Evolutionary conservation across 2,888 invertebrate species (phyloP), one percentile per base, ranked within the genome.

Genomic region (Tetropium fuscum): DNA sequence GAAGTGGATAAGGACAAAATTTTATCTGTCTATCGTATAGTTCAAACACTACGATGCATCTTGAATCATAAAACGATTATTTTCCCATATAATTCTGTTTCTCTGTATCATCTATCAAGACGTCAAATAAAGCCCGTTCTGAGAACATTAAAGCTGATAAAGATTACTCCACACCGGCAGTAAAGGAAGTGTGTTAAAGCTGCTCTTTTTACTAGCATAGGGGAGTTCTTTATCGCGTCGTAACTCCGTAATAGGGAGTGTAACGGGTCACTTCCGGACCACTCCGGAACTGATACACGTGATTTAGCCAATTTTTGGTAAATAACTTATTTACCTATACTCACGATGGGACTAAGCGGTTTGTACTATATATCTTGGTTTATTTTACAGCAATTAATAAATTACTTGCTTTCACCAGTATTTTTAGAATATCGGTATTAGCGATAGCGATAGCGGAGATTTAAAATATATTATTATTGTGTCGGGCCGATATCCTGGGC

Each of bases 181-280:
- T 51, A 51, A 51, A 51, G 51, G 51, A 51, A 51, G 51, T 51
- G 51, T 40, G 51, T 51, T 51, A 51, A 51, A 51, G 51, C 51
- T 51, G 51, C 40, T 51, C 51, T 58, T 57, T 57, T 61, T 58
- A 51, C 53, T 30, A 47, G 41, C 45, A 44, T 58, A 53, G 70
- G 72, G 74, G 76, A 75, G 74, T 66, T 70, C 75, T 78, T 79
- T 78, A 79, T 78, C 75, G 77, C 74, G 64, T 76, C 75, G 76
- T 78, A 78, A 78, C 76, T 73, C 70, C 63, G 67, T 74, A 75
- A 78, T 60, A 78, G 69, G 74, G 72, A 71, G 68, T 68, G 73
- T 76, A 76, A 78, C 77, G 76, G 78, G 78, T 78, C 78, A 79
- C 75, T 79, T 79, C 76, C 78, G 77, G 75, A 61, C 56, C 68